These are phyloP conservation scores for Sphenodon punctatus DNA, from an alignment of 2,797 vertebrate genomes.

Conservation along the genomic window DNA sequence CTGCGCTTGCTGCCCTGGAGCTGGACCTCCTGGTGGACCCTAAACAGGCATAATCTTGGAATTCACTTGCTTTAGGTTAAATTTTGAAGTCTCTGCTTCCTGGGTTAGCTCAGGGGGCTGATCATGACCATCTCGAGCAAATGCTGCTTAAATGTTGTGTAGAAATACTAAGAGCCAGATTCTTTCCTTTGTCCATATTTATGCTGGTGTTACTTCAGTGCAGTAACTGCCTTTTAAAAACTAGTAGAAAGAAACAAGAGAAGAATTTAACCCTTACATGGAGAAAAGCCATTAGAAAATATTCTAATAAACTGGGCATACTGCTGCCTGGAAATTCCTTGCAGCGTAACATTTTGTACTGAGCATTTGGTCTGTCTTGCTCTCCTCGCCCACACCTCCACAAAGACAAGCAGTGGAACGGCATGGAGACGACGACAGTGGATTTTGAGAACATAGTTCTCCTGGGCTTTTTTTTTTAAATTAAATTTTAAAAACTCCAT, in stretches of 20 bases:
- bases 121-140: not conserved
- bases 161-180: not conserved
- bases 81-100: not conserved
- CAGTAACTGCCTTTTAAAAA: no score
- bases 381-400: conserved; percentile 22
- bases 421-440: conserved; percentile 8
- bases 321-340: conserved; percentile 42
- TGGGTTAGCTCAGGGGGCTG: not conserved
- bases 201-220: not conserved
- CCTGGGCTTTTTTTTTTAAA: no score
- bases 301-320: conserved; percentile 39
- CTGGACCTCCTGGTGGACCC: no score
- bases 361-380: conserved; percentile 49
- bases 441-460: conserved; percentile 39
- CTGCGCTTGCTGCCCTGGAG: no score
- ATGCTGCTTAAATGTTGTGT: not conserved
- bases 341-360: conserved; percentile 56
- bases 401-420: conserved; percentile 34
- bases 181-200: not conserved
- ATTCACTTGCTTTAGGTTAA: accelerated
- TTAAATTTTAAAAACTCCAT: conserved; percentile 1
- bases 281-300: conserved; percentile 9
- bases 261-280: not conserved
- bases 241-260: not conserved
- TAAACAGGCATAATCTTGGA: not conserved